Evolutionary conservation across 2,888 invertebrate species (phyloP).

Genomic region (Actias luna): DNA sequence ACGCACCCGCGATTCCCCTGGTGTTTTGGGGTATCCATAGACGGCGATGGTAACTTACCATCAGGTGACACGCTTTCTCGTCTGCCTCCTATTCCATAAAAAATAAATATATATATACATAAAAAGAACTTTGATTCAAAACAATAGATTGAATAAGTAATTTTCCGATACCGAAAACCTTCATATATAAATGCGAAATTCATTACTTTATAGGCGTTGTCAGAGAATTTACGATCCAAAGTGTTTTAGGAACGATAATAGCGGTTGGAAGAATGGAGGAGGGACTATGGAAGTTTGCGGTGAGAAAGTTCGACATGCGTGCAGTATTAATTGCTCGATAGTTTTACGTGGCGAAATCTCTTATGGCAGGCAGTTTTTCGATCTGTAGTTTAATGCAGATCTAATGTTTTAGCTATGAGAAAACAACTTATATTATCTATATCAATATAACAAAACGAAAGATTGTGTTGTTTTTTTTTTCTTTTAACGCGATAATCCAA

Average conservation of each 20-base stretch:
- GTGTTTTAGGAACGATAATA: constrained; percentile 1
- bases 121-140: no score
- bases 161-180: neutral
- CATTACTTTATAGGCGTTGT: neutral
- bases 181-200: neutral
- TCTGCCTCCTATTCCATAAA: no score
- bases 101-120: no score
- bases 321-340: constrained; percentile 7
- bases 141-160: neutral
- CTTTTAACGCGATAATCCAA: no score
- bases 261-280: neutral
- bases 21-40: no score
- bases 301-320: constrained; percentile 7
- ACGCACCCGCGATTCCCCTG: no score
- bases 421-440: no score
- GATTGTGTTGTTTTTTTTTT: no score
- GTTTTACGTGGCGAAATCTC: neutral
- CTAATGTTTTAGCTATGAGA: no score
- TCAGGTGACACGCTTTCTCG: no score
- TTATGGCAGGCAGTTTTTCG: neutral
- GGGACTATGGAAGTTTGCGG: neutral
- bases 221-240: neutral
- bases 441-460: no score
- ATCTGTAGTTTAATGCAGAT: neutral
- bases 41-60: no score